Base-by-base conservation (phyloP, 1,140 invertebrate species). In the Pogonus chalceus region DNA sequence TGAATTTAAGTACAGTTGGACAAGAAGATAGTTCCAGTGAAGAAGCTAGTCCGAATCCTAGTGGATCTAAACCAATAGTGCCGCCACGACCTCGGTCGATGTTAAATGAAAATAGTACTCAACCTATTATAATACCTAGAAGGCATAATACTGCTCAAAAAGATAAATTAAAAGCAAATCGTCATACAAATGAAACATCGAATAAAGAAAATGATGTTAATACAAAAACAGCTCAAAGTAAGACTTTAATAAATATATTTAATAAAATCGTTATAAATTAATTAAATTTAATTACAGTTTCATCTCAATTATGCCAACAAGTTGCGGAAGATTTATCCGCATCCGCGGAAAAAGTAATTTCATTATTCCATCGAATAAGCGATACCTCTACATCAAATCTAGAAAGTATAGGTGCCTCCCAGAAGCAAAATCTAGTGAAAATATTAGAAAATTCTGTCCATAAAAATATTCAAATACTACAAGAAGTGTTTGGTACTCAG, bases 1-100 rank as follows among this genome's bases (percentile, higher is more conserved):
- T 79, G 60, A 81, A 82, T 70, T 71, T 87, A 57, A 79, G 78
- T 61, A 76, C 78, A 64, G 74, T 78, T 37, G 80, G 76, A 54
- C 82, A 84, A 56, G 87, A 89, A 65, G 86, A 88, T 69, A 60
- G 64, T 85, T 87, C 26, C 62, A 87, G 84, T 1, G 83, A 84
- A 70, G 85, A 87, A 58, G 72, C 75, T 20, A 76, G 70, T 21
- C 72, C 73, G 39, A 70, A 75, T 52, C 69, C 69, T 46, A 74
- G 74, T 56, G 69, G 69, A 22, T 72, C 69, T 54, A 82, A 81
- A 62, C 78, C 79, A 10, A 72, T 74, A 35, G 75, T 81, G 31
- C 77, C 79, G 46, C 80, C 81, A 3, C 69, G 83, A 54, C 79
- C 81, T 9, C 70, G 77, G 54, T 72, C 68, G 56, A 71, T 70